Evolutionary conservation across 2,113 vertebrate genomes (phyloP).

Genomic region (Cnemophilus loriae): DNA sequence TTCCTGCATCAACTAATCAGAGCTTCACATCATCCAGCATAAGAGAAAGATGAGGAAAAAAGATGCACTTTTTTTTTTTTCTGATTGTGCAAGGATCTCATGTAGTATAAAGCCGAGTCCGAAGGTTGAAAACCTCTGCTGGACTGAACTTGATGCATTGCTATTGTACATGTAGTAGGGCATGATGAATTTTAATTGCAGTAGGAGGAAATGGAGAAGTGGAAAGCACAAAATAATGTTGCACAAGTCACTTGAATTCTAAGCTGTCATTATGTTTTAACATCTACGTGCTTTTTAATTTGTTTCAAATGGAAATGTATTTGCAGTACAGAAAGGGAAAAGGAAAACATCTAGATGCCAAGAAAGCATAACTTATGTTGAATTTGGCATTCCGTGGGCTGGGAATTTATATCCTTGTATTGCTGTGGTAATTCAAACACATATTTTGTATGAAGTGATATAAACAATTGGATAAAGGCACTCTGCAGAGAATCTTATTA

Average conservation of each 20-base stretch:
- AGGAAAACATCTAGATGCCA: background rate
- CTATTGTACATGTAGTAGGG: slow-evolving; percentile 11
- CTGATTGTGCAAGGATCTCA: background rate
- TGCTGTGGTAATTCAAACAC: slow-evolving; percentile 39
- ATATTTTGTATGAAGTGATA: slow-evolving; percentile 51
- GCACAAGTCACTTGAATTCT: slow-evolving; percentile 69
- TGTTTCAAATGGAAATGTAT: slow-evolving; percentile 29
- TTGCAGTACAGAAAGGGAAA: background rate
- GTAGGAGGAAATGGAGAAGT: slow-evolving; percentile 38
- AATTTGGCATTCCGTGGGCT: background rate
- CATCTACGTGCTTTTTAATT: slow-evolving; percentile 48
- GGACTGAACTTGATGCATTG: slow-evolving; percentile 44
- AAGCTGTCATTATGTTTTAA: slow-evolving; percentile 50
- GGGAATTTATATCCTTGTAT: slow-evolving; percentile 35
- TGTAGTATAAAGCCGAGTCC: slow-evolving; percentile 9
- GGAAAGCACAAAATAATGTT: slow-evolving; percentile 69
- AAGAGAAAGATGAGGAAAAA: slow-evolving; percentile 29
- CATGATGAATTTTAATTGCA: slow-evolving; percentile 32
- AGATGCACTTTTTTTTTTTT: slow-evolving; percentile 9
- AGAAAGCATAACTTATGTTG: slow-evolving; percentile 24
- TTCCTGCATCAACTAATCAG: slow-evolving; percentile 32
- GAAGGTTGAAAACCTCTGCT: background rate
- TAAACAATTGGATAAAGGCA: slow-evolving; percentile 34
- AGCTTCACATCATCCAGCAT: slow-evolving; percentile 18
- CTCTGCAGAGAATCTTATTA: slow-evolving; percentile 1